A percentile compares a stretch with the other conserved stretches of the same genome.
Conservation (phyloP, 2,113 vertebrate genomes). For the Rhombomys opimus region DNA sequence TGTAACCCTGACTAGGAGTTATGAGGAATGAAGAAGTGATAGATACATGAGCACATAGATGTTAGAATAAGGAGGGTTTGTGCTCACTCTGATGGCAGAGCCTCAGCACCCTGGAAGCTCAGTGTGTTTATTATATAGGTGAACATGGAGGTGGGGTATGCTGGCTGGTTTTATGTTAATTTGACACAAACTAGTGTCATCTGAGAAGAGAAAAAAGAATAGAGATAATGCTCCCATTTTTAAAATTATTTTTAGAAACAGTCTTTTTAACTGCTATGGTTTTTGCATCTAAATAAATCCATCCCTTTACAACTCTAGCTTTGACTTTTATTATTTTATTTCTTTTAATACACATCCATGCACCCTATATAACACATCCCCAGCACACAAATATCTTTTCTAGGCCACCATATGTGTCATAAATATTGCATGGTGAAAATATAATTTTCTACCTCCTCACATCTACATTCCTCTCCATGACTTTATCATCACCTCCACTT, state of each 20-base stretch:
- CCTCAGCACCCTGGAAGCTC: neutral
- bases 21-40: neutral
- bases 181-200: neutral
- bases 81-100: neutral
- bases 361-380: neutral
- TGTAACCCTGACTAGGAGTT: too few relatives aligned
- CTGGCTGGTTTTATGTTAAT: neutral
- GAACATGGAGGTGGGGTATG: neutral
- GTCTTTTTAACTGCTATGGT: neutral
- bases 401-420: neutral
- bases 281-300: neutral
- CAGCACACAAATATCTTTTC: neutral
- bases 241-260: neutral
- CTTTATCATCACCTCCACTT: neutral
- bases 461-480: neutral
- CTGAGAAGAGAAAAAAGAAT: neutral
- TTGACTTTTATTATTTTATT: neutral
- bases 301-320: neutral
- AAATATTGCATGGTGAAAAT: neutral
- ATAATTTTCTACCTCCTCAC: constrained; percentile 14
- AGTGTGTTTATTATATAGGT: neutral
- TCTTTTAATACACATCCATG: neutral
- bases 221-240: neutral
- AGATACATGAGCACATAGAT: neutral
- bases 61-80: neutral